Conservation (phyloP, 2,797 vertebrate genomes). For the Tragopan temminckii region DNA sequence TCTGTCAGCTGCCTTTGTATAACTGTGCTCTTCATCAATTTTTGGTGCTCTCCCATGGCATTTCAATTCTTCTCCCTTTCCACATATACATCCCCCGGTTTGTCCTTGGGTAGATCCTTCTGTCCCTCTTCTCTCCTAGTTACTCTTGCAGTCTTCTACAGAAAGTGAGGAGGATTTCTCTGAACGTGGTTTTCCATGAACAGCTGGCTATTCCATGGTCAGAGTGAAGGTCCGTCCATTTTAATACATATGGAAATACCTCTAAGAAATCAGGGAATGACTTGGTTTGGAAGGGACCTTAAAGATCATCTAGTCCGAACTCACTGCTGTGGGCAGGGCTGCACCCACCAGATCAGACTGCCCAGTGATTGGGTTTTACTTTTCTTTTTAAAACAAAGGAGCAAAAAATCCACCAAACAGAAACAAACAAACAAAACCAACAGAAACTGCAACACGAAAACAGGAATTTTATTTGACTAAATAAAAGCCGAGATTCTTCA, state of each 20-base stretch:
- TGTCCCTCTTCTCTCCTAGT: background rate
- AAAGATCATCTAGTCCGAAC: no score
- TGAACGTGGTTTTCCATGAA: background rate
- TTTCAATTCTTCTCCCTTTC: background rate
- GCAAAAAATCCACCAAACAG: background rate
- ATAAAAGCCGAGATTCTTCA: background rate
- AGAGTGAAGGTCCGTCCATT: background rate
- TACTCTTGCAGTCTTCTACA: background rate
- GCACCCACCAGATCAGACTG: no score
- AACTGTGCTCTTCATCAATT: background rate
- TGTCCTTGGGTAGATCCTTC: background rate
- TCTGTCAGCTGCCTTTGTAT: background rate
- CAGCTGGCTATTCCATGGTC: fast-evolving
- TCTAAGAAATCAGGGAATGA: background rate
- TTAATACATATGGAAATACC: background rate
- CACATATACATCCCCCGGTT: background rate
- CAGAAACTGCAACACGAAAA: fast-evolving
- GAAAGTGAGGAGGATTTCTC: background rate
- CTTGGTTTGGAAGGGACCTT: no score
- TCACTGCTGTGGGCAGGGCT: no score
- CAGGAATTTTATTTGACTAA: background rate
- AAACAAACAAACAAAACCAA: background rate
- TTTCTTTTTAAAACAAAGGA: background rate
- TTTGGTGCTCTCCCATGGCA: background rate
- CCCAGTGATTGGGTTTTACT: background rate